Conservation (phyloP, 2,888 invertebrate species). For the Chrysolina oricalcia region DNA sequence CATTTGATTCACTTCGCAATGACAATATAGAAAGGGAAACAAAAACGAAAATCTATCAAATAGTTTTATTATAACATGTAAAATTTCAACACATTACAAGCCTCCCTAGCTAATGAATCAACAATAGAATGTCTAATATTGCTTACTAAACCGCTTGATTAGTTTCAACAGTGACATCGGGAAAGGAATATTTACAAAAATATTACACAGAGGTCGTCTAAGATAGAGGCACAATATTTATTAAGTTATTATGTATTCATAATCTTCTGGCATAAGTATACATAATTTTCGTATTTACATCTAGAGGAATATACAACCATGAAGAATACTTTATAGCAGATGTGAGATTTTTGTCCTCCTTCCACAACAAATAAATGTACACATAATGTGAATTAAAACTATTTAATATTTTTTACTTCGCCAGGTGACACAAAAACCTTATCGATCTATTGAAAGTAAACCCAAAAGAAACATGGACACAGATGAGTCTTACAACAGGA, state of each 20-base stretch:
- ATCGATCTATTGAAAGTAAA: too few species aligned
- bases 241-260: conserved; percentile 41
- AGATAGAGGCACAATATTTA: conserved; percentile 55
- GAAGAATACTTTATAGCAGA: not conserved
- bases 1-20: too few species aligned
- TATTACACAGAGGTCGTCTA: conserved; percentile 48
- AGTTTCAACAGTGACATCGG: conserved; percentile 48
- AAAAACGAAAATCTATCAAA: conserved; percentile 23
- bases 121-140: conserved; percentile 61
- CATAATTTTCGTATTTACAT: not conserved
- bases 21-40: conserved; percentile 7
- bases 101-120: conserved; percentile 57
- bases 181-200: conserved; percentile 53
- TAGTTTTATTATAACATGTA: conserved; percentile 61
- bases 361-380: not conserved
- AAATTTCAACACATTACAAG: conserved; percentile 60
- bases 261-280: conserved; percentile 4
- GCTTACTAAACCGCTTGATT: conserved; percentile 60
- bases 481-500: too few species aligned
- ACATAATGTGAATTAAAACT: not conserved
- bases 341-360: not conserved
- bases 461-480: too few species aligned
- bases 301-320: not conserved
- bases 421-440: not conserved
- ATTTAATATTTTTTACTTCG: not conserved